phyloP scores from a whole-genome alignment of 1,140 invertebrate genomes.

The Dendrolimus kikuchii region DNA sequence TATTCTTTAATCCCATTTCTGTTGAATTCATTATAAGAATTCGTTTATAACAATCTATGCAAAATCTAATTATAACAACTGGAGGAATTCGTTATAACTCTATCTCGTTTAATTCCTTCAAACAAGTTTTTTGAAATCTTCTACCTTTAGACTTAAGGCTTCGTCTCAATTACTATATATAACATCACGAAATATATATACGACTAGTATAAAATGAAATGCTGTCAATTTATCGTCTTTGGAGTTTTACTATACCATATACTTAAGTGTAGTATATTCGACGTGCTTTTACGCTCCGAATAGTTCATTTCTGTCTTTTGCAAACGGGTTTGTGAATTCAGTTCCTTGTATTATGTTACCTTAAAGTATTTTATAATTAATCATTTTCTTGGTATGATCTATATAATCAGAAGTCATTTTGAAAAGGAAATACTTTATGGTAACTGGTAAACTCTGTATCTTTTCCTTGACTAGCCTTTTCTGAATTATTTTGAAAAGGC shows the following conservation, averaged over 20 bases:
- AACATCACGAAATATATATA: slow-evolving; percentile 26
- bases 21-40: too few species aligned
- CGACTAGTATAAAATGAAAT: slow-evolving; percentile 47
- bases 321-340: slow-evolving; percentile 11
- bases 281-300: slow-evolving; percentile 23
- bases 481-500: too few species aligned
- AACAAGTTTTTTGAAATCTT: slow-evolving; percentile 14
- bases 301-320: slow-evolving; percentile 13
- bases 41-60: too few species aligned
- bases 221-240: slow-evolving; percentile 65
- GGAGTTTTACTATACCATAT: slow-evolving; percentile 41
- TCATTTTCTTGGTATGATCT: too few species aligned
- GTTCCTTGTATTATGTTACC: slow-evolving; percentile 13
- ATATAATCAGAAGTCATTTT: too few species aligned
- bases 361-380: not conserved
- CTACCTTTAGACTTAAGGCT: slow-evolving; percentile 30
- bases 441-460: too few species aligned
- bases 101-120: slow-evolving; percentile 6
- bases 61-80: too few species aligned
- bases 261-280: slow-evolving; percentile 25
- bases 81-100: not conserved
- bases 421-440: too few species aligned
- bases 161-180: slow-evolving; percentile 38
- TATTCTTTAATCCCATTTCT: too few species aligned
- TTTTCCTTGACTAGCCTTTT: too few species aligned